Evolutionary conservation across 2,797 vertebrate species (phyloP), one percentile per base, ranked within the genome.

Genomic region (Poeciliopsis paucimaculata): DNA sequence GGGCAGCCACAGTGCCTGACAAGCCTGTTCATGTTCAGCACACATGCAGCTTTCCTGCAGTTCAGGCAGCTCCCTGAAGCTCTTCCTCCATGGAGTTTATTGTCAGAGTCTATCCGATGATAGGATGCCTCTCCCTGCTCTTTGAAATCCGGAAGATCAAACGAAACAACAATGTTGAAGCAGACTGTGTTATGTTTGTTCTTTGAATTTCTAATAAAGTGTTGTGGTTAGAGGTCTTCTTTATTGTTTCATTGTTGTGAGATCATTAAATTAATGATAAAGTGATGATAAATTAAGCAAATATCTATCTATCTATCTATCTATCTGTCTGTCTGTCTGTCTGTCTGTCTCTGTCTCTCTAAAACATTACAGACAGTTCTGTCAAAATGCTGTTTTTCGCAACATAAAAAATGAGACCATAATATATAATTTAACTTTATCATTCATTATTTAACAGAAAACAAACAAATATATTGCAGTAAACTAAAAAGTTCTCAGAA

Each of bases 71-170:
- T 94, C 94, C 93, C 94, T 62, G 91, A 92, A 94, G 94, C 91
- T 88, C 92, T 94, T 95, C 92, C 94, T 93, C 89, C 84, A 72
- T 89, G 82, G 89, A 93, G 84, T 91, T 90, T 90, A 90, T 91
- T 93, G 92, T 93, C 91, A 93, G 91, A 91, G 86, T 86, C 84
- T 86, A 91, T 91, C 81, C 86, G 68, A 91, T 88, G 88, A 85
- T 86, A 80, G 84, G 88, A 90, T 78, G 83, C 87, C 82, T 84
- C 88, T 92, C 85, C 84, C 86, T 87, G 82, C 91, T 87, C 90
- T 93, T 93, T 94, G 91, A 94, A 93, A 93, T 92, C 90, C 73
- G 76, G 84, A 83, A 92, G 91, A 95, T 94, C 93, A 95, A 94
- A 94, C 88, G 89, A 85, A 93, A 90, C 89, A 92, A 89, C 86